phyloP scores from a whole-genome alignment of 2,113 vertebrate species.

The Paramormyrops kingsleyae region DNA sequence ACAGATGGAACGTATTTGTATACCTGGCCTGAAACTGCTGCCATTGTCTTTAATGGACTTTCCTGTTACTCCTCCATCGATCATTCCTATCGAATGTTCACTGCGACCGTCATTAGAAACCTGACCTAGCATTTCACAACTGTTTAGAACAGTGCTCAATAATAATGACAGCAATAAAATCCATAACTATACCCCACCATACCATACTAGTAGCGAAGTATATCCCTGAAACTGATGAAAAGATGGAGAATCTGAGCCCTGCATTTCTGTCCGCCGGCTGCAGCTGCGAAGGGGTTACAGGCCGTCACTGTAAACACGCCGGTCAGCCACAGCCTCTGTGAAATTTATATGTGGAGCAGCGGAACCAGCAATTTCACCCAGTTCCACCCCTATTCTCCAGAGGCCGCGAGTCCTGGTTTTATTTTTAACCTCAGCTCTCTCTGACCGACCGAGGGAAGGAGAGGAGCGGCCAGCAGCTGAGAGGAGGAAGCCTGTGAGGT shows the following conservation, averaged over 20 bases:
- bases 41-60: neutral
- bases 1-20: neutral
- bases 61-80: neutral
- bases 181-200: neutral
- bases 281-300: neutral
- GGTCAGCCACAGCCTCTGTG: neutral
- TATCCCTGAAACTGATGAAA: neutral
- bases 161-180: neutral
- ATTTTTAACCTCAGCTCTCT: conserved; percentile 5
- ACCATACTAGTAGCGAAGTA: neutral
- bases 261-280: neutral
- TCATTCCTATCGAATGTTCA: neutral
- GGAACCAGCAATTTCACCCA: conserved; percentile 8
- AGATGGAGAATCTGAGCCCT: neutral
- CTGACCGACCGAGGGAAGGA: neutral
- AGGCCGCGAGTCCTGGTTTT: conserved; percentile 8
- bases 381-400: neutral
- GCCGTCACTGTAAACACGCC: neutral
- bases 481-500: neutral
- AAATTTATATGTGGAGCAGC: conserved; percentile 13
- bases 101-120: neutral
- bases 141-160: neutral
- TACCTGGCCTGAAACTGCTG: neutral
- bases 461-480: neutral
- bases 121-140: neutral